Base-by-base conservation (phyloP, 2,113 vertebrate genomes). In the Oncorhynchus clarkii region DNA sequence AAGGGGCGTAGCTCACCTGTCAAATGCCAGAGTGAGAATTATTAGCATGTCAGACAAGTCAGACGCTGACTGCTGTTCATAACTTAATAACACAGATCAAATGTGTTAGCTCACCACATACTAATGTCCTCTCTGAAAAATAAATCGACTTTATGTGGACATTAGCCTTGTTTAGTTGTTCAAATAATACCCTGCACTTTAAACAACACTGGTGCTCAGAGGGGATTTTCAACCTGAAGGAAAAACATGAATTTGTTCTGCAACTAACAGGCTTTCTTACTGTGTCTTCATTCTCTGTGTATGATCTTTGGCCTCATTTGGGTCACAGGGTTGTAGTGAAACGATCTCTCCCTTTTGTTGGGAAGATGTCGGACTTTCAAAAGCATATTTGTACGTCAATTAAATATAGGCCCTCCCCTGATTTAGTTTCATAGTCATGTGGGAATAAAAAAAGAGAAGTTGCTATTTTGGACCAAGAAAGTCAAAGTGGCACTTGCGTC, bases 21-120 rank as follows among this genome's bases (percentile, higher is more conserved):
- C 86, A 84, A 70, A 81, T 73, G 79, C 84, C 84, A 85, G 79
- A 83, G 80, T 80, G 80, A 86, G 81, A 87, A 81, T 84, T 75
- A 80, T 72, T 65, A 79, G 73, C 67, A 54, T 29, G 72, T 87
- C 78, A 76, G 39, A 45, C 39, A 45, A 45, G 81, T 39, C 74
- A 76, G 59, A 74, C 83, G 82, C 78, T 71, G 45, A 64, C 39
- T 71, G 34, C 31, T 73, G 48, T 45, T 45, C 39, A 60, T 59
- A 24, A 73, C 27, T 34, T 73, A 73, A 73, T 69, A 69, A 69
- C 31, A 45, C 34, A 45, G 34, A 26, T 45, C 67, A 39, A 39
- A 39, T 69, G 34, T 22, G 31, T 18, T 18, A 45, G 34, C 12
- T 34, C 67, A 69, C 31, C 67, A 69, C 67, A 69, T n/a, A 9